phyloP scores from a whole-genome alignment of 2,797 vertebrate genomes.

The Parotocinclus haroldoi region DNA sequence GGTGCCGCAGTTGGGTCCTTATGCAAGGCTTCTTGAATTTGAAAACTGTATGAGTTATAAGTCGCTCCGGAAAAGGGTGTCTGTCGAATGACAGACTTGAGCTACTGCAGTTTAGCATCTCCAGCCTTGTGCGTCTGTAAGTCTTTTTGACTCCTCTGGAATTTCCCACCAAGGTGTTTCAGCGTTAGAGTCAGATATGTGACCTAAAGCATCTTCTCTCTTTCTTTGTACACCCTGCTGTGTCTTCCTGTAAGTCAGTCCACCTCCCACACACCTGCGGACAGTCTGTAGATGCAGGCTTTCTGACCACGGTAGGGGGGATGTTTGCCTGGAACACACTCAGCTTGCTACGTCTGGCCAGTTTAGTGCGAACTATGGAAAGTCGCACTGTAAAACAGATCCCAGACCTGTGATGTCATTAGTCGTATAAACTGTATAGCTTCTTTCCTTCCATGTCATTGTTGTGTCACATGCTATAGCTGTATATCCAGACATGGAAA shows the following conservation, averaged over 20 bases:
- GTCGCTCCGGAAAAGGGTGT: too few relatives aligned
- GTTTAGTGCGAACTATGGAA: constrained; percentile 54
- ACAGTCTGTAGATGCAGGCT: not conserved
- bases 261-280: constrained; percentile 1
- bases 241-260: not conserved
- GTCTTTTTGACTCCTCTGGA: constrained; percentile 18
- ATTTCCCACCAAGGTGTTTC: constrained; percentile 56
- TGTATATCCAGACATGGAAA: constrained; percentile 6
- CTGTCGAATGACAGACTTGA: not conserved
- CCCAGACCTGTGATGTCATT: constrained; percentile 56
- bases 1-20: too few relatives aligned
- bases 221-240: constrained; percentile 24
- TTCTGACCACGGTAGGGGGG: constrained; percentile 6
- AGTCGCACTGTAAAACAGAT: constrained; percentile 45
- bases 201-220: constrained; percentile 30
- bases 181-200: constrained; percentile 26
- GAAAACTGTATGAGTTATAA: too few relatives aligned
- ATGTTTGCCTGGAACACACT: constrained; percentile 16
- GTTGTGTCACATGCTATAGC: constrained; percentile 3
- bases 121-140: too few relatives aligned
- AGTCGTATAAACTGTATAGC: constrained; percentile 45
- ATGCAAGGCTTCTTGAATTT: too few relatives aligned
- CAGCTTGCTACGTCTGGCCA: constrained; percentile 8
- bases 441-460: constrained; percentile 15
- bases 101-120: too few relatives aligned